A percentile compares a stretch with the other conserved stretches of the same genome.
Evolutionary conservation across 37 sponge, comb jelly and placozoan species (phyloP).

Genomic region (Dysidea cf. avara): DNA sequence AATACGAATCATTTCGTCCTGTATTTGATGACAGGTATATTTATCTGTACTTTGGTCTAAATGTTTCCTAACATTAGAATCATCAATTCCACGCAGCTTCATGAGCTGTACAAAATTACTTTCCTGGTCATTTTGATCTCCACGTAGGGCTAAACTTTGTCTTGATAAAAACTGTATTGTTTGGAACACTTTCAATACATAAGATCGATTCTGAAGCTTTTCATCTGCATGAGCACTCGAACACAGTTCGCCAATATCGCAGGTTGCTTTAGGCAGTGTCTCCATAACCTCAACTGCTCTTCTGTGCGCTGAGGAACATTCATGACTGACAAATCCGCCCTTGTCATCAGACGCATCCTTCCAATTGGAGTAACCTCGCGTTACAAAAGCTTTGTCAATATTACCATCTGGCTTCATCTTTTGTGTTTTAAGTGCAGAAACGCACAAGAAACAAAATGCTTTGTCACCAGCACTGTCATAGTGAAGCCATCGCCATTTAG

Average conservation of each 20-base stretch:
- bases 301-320: constrained; percentile 57
- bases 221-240: constrained; percentile 28
- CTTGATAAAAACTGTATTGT: constrained; percentile 28
- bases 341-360: constrained; percentile 57
- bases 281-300: constrained; percentile 60
- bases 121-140: constrained; percentile 33
- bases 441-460: constrained; percentile 55
- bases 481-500: background rate
- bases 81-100: constrained; percentile 19
- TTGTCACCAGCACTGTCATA: constrained; percentile 21
- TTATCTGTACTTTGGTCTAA: constrained; percentile 10
- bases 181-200: constrained; percentile 32
- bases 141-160: constrained; percentile 39
- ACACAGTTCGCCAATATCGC: constrained; percentile 59
- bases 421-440: constrained; percentile 16
- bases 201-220: constrained; percentile 30
- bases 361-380: constrained; percentile 69
- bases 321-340: constrained; percentile 66
- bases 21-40: constrained; percentile 11
- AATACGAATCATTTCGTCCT: too few species aligned
- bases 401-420: constrained; percentile 56
- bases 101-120: constrained; percentile 41
- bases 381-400: constrained; percentile 64
- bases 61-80: constrained; percentile 13
- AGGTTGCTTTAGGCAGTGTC: constrained; percentile 22